A percentile compares a stretch with the other conserved stretches of the same genome.
phyloP scores from a whole-genome alignment of 92 coral and sea anemone species.

The Phenganax stokvisi region DNA sequence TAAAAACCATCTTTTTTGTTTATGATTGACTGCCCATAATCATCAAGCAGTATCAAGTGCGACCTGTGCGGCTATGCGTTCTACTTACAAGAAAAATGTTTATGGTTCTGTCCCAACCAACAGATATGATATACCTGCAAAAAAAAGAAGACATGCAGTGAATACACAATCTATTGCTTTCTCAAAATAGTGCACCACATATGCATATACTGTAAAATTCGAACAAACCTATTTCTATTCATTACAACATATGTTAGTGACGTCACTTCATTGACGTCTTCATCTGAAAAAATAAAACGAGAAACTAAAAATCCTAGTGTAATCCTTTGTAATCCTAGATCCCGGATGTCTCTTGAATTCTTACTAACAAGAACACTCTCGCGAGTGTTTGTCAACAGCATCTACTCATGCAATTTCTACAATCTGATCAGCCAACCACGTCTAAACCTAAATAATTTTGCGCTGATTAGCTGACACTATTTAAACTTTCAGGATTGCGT shows the following conservation, averaged over 20 bases:
- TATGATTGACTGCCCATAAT: no score
- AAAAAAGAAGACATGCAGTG: neutral
- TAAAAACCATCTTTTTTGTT: neutral
- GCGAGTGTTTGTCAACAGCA: no score
- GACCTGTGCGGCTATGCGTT: neutral
- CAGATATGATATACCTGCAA: constrained; percentile 89
- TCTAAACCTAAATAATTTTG: no score
- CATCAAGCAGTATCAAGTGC: no score
- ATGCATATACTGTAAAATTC: neutral
- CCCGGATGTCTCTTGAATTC: no score
- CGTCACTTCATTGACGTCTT: constrained; percentile 85
- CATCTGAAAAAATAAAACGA: constrained; percentile 51
- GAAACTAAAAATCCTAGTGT: no score
- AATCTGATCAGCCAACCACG: no score
- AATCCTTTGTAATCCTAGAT: no score
- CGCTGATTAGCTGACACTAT: no score
- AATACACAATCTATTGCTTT: neutral
- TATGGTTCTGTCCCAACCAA: constrained; percentile 98
- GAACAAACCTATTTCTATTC: constrained; percentile 86
- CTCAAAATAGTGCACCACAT: neutral
- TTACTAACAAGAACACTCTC: no score
- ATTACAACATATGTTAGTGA: constrained; percentile 83
- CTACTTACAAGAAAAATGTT: constrained; percentile 88
- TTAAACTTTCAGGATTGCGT: no score
- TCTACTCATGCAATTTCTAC: no score